Conservation (phyloP, 2,888 invertebrate species). For the Heliconius ismenius region DNA sequence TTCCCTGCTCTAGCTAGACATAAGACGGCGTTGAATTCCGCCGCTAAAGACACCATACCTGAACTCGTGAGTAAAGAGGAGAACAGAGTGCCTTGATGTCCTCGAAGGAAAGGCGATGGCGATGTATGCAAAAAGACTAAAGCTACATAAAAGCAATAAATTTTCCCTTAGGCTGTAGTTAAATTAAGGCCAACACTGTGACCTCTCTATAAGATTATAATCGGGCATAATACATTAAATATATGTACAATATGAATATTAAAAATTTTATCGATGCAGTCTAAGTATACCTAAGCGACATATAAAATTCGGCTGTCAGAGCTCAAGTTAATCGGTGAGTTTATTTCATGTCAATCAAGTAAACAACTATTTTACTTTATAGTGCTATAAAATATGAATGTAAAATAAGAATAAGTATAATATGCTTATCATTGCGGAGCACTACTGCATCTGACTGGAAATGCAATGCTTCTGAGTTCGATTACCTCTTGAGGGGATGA, state of each 20-base stretch:
- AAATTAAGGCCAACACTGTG: slow-evolving; percentile 33
- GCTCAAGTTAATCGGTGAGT: slow-evolving; percentile 3
- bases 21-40: no score
- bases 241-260: slow-evolving; percentile 24
- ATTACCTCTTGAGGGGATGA: no score
- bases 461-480: no score
- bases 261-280: slow-evolving; percentile 19
- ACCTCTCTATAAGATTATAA: slow-evolving; percentile 36
- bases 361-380: neutral
- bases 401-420: neutral
- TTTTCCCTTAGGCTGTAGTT: slow-evolving; percentile 13
- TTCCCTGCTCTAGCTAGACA: slow-evolving; percentile 4
- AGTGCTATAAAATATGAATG: neutral
- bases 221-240: slow-evolving; percentile 19
- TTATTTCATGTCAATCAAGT: slow-evolving; percentile 17
- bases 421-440: no score
- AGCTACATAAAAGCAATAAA: no score
- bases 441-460: no score
- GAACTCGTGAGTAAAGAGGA: no score
- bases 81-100: no score
- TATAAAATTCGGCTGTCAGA: slow-evolving; percentile 24
- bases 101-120: no score
- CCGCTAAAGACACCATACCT: no score
- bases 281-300: slow-evolving; percentile 1
- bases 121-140: no score